Percentiles rank a stretch among this genome's conserved stretches.
phyloP scores from a whole-genome alignment of 37 sponge, comb jelly and placozoan species.

The Bolinopsis microptera region DNA sequence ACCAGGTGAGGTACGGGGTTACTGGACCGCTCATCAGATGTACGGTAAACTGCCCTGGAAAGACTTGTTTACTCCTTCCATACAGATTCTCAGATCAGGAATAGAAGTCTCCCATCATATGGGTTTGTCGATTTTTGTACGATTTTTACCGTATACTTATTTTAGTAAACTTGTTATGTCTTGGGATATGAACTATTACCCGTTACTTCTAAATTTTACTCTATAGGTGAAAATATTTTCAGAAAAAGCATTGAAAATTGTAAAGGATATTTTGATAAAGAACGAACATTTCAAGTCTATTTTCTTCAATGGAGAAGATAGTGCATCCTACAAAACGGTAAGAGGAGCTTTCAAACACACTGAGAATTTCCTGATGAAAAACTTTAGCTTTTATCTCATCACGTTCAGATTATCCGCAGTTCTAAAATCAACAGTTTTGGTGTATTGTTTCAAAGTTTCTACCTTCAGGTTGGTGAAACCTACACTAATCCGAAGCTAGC shows the following conservation, averaged over 20 bases:
- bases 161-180: too few relatives aligned
- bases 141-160: too few relatives aligned
- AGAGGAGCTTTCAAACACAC: neutral
- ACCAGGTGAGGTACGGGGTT: neutral
- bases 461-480: slow-evolving; percentile 10
- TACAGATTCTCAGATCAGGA: neutral
- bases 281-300: neutral
- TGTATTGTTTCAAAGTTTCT: too few relatives aligned
- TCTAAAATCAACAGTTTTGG: too few relatives aligned
- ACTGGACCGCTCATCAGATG: slow-evolving; percentile 57
- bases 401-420: too few relatives aligned
- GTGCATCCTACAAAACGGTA: neutral
- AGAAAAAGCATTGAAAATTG: neutral
- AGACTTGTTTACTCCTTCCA: slow-evolving; percentile 28
- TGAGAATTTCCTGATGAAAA: too few relatives aligned
- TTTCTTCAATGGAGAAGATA: neutral
- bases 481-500: slow-evolving; percentile 16
- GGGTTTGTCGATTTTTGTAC: too few relatives aligned
- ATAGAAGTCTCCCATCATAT: neutral
- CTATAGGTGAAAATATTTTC: too few relatives aligned
- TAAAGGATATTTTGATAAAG: neutral
- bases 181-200: too few relatives aligned
- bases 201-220: too few relatives aligned
- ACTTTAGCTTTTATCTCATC: too few relatives aligned
- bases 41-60: slow-evolving; percentile 13